Evolutionary conservation across 1,140 invertebrate species (phyloP).

Genomic region (Ips nitidus): DNA sequence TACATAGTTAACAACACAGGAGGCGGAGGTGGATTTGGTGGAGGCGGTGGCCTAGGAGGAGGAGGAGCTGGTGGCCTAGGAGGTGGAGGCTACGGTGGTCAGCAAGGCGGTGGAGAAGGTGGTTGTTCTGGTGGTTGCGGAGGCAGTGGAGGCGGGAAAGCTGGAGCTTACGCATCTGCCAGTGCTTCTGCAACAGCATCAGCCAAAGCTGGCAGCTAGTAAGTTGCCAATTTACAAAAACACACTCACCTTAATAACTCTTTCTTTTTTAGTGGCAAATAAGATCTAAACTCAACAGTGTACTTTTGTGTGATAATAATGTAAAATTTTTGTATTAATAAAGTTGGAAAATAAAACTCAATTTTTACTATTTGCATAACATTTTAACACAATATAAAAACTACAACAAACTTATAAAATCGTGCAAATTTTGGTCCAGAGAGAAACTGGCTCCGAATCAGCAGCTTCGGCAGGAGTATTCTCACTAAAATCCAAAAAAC

Average conservation of each 20-base stretch:
- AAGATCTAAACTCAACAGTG: not conserved
- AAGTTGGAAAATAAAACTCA: not conserved
- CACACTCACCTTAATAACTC: not conserved
- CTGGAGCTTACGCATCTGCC: slow-evolving; percentile 20
- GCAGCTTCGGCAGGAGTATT: too few relatives aligned
- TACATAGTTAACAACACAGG: not conserved
- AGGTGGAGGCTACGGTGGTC: slow-evolving; percentile 1
- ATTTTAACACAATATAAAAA: too few relatives aligned
- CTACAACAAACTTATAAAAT: too few relatives aligned
- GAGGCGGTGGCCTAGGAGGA: not conserved
- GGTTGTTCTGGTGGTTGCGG: slow-evolving; percentile 9
- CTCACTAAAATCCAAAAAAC: too few relatives aligned
- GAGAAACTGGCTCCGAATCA: too few relatives aligned
- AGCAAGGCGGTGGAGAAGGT: slow-evolving; percentile 4
- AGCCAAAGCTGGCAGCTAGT: slow-evolving; percentile 26
- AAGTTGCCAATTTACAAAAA: slow-evolving; percentile 4
- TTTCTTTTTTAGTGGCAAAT: slow-evolving; percentile 6
- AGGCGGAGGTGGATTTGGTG: not conserved
- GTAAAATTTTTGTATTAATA: not conserved
- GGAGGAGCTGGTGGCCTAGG: slow-evolving; percentile 1
- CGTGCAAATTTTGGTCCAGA: too few relatives aligned
- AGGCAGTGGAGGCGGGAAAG: slow-evolving; percentile 20
- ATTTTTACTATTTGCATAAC: too few relatives aligned
- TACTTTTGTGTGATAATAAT: not conserved
- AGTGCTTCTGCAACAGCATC: slow-evolving; percentile 24